These are phyloP conservation scores for Catostylus mosaicus DNA, from an alignment of 30 jellyfish, hydroid and myxozoan genomes.

Conservation along the genomic window DNA sequence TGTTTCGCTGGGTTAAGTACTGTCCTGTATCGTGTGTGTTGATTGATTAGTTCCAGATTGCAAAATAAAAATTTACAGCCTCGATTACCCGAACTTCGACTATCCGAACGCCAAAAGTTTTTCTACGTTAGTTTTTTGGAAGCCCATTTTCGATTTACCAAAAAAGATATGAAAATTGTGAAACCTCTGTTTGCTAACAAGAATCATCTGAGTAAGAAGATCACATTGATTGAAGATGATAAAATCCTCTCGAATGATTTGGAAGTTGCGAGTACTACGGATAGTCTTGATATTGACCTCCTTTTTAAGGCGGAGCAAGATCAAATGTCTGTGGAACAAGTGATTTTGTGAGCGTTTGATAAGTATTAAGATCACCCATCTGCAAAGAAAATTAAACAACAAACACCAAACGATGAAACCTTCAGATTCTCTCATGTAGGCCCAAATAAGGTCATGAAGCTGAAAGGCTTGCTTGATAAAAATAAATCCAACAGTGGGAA, in stretches of 20 bases:
- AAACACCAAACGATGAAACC: not conserved
- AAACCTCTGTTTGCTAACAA: too few relatives aligned
- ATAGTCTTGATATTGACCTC: slow-evolving; percentile 11
- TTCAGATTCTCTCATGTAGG: slow-evolving; percentile 28
- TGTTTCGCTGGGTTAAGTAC: too few relatives aligned
- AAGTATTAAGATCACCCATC: slow-evolving; percentile 18
- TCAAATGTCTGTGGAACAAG: slow-evolving; percentile 7
- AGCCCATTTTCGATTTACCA: too few relatives aligned
- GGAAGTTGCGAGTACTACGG: slow-evolving; percentile 33
- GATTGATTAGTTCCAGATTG: too few relatives aligned
- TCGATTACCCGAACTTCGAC: too few relatives aligned
- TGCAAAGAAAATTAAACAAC: not conserved
- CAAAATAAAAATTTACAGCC: too few relatives aligned
- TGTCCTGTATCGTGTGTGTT: too few relatives aligned
- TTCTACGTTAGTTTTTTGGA: too few relatives aligned
- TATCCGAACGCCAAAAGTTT: too few relatives aligned
- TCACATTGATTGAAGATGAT: too few relatives aligned
- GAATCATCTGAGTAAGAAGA: too few relatives aligned
- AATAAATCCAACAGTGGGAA: slow-evolving; percentile 19
- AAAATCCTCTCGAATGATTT: slow-evolving; percentile 30
- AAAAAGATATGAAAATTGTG: too few relatives aligned
- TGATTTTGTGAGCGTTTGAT: slow-evolving; percentile 22
- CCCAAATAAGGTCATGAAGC: slow-evolving; percentile 33
- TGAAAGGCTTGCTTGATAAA: slow-evolving; percentile 17
- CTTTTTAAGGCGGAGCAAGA: slow-evolving; percentile 18